Base-by-base conservation (phyloP, 2,888 invertebrate species). In the Hydropsyche betteni region DNA sequence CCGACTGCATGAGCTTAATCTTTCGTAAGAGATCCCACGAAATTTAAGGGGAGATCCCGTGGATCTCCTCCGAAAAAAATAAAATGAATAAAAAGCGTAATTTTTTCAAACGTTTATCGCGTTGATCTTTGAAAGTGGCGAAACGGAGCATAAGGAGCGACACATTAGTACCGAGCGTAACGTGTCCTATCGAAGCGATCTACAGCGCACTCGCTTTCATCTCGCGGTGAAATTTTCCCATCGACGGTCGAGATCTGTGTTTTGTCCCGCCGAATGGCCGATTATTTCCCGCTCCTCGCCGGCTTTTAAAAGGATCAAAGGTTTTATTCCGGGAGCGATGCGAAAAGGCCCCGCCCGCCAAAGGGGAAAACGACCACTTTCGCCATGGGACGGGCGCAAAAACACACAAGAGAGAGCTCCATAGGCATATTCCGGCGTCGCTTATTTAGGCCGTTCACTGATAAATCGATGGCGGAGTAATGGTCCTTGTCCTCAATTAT, bases 261-360 rank as follows among this genome's bases (percentile, higher is more conserved):
- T 64, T 64, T 36, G 64, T 64, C 36, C 64, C 36, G 12, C n/a
- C 55, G n/a, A 58, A 58, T 24, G 34, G n/a, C 12, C 64, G 64
- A 64, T 64, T 64, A 64, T 64, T 64, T 8, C 58, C 64, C 3
- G 33, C 36, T 64, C 34, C 24, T 36, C 34, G 5, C 8, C 64
- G 8, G 33, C 36, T 64, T 34, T 64, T 36, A 36, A 64, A 36
- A 64, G 36, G 64, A 64, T 64, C 64, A 64, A 64, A 64, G 64
- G 64, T 64, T 64, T 36, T 33, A 12, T 34, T 64, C 34, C 7
- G 24, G 36, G 64, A 12, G n/a, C 36, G 34, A 36, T 12, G 34
- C 64, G 34, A 64, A 64, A 64, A 64, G 64, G 64, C 64, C 24
- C 12, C 61, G 61, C 24, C 44, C 44, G 44, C 44, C 10, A 44